These are phyloP conservation scores for Luscinia luscinia DNA, from an alignment of 2,797 vertebrate genomes.

Conservation along the genomic window DNA sequence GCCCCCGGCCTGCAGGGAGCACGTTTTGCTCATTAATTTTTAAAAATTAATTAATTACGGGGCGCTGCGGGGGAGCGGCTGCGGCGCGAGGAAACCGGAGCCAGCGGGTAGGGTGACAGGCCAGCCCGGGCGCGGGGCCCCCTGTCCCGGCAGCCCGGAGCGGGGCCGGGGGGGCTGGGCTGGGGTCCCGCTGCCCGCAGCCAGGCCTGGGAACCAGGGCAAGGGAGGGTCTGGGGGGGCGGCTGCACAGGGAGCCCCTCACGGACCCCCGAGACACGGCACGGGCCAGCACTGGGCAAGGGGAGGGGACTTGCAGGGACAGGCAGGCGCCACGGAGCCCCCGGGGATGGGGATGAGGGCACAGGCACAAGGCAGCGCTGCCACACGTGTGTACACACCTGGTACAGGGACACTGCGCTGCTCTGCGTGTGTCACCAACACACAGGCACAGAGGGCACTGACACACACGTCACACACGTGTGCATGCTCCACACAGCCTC, in stretches of 20 bases:
- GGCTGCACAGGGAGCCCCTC: background rate
- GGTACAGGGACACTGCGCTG: background rate
- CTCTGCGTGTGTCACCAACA: fast-evolving
- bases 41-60: constrained; percentile 63
- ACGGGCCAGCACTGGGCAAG: background rate
- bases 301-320: background rate
- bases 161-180: background rate
- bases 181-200: background rate
- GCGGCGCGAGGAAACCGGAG: constrained; percentile 11
- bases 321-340: background rate
- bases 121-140: constrained; percentile 18
- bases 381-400: background rate
- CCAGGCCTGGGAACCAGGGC: background rate
- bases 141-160: background rate
- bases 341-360: background rate
- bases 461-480: background rate
- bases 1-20: constrained; percentile 7
- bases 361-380: background rate
- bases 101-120: constrained; percentile 43
- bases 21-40: constrained; percentile 63
- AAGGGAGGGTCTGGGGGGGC: background rate
- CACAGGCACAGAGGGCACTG: fast-evolving
- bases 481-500: background rate
- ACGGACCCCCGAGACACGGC: fast-evolving
- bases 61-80: background rate